Base-by-base conservation (phyloP, 23 tunicate species). In the Ascidia mentula region DNA sequence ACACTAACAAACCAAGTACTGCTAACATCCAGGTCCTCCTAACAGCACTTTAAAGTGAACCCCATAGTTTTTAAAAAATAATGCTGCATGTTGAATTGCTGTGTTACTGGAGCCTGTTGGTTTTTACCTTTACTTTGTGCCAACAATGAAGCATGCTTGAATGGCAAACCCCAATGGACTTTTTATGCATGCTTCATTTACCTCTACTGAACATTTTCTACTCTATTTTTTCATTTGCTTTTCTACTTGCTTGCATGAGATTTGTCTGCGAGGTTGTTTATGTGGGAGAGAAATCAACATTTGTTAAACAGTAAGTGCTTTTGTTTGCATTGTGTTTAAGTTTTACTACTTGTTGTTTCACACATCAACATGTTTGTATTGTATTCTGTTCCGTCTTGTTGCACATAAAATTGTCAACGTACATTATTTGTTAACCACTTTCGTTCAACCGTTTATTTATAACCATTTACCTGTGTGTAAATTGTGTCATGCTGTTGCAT, bases 241-340 rank as follows among this genome's bases (percentile, higher is more conserved):
- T 53, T 53, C 65, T 53, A 53, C 65, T 53, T 20, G 24, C 65
- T 53, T 53, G 65, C 65, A 53, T 53, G 65, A 28, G 28, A 53
- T 28, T 53, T 53, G 65, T 53, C 65, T 53, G 13, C 13, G 7
- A n/a, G 65, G 65, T 53, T 53, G 65, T 53, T 26, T 53, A 53
- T 28, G 13, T 53, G 65, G 65, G 65, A 53, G 28, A 53, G 65
- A 5, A 26, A 9, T 53, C 65, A 53, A 53, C 65, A 20, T 26
- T 53, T 53, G 7, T 53, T 26, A 20, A 26, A 53, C 65, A 53
- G 65, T 53, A 9, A 53, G 65, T 53, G n/a, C n/a, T n/a, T n/a
- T n/a, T n/a, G 24, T 53, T 53, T 20, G 24, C 65, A 20, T 53
- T 53, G 65, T 5, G 65, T 53, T 53, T 53, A 53, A 53, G 24